These are phyloP conservation scores for Allobates femoralis DNA, from an alignment of 2,797 vertebrate species.

Conservation along the genomic window DNA sequence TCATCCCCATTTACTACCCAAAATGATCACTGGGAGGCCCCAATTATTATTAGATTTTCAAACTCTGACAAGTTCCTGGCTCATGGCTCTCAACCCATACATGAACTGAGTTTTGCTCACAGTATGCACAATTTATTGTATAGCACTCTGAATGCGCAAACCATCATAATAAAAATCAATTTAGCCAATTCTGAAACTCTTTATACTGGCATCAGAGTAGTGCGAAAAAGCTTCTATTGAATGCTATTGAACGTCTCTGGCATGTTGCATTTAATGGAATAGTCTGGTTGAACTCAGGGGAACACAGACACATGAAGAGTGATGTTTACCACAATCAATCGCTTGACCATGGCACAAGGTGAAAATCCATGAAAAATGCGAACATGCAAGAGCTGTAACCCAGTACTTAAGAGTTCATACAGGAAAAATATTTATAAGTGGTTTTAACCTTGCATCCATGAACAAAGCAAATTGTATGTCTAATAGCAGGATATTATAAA, in stretches of 20 bases:
- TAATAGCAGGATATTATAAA: neutral
- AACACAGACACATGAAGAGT: neutral
- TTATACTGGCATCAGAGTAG: neutral
- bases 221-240: neutral
- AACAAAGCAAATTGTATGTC: neutral
- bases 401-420: neutral
- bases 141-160: neutral
- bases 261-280: neutral
- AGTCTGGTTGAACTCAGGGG: neutral
- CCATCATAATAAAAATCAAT: neutral
- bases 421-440: neutral
- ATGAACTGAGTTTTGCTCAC: neutral
- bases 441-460: neutral
- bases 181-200: neutral
- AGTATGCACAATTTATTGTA: neutral
- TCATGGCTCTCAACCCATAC: neutral
- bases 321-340: neutral
- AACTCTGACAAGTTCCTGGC: too few relatives aligned
- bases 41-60: too few relatives aligned
- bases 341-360: neutral
- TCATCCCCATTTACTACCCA: too few relatives aligned
- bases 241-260: neutral
- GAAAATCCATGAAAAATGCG: neutral
- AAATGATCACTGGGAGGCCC: too few relatives aligned
- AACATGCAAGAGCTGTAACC: neutral